phyloP scores from a whole-genome alignment of 2,888 invertebrate genomes.

The Eupelmus urozonus region DNA sequence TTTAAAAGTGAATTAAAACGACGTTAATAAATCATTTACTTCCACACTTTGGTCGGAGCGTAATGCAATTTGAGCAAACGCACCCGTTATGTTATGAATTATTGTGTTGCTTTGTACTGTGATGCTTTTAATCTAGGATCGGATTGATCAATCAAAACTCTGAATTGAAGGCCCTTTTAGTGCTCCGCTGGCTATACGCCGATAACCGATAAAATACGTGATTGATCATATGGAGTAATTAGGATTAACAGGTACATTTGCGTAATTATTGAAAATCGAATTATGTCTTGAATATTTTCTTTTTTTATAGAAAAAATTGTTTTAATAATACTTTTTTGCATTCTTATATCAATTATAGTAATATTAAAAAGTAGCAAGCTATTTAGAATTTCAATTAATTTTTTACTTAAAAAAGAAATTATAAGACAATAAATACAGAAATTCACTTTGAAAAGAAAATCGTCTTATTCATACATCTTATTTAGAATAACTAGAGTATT shows the following conservation, averaged over 20 bases:
- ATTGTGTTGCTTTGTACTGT: slow-evolving; percentile 31
- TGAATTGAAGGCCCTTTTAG: slow-evolving; percentile 53
- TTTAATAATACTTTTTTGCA: neutral
- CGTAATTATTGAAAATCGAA: slow-evolving; percentile 21
- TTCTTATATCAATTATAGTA: too few species aligned
- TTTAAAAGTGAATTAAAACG: slow-evolving; percentile 23
- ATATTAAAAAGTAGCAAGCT: too few species aligned
- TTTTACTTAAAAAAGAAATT: too few species aligned
- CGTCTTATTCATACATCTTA: slow-evolving; percentile 3
- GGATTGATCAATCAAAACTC: slow-evolving; percentile 54
- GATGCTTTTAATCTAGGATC: slow-evolving; percentile 53
- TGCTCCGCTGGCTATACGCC: neutral
- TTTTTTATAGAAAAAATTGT: neutral
- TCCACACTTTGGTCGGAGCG: slow-evolving; percentile 27
- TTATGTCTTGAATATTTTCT: neutral
- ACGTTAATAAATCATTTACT: slow-evolving; percentile 42
- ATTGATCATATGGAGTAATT: slow-evolving; percentile 47
- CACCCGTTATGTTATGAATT: slow-evolving; percentile 52
- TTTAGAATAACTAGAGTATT: too few species aligned
- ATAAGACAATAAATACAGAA: too few species aligned
- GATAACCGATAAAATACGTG: slow-evolving; percentile 40
- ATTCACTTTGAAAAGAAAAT: too few species aligned
- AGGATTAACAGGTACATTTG: slow-evolving; percentile 30
- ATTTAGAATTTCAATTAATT: too few species aligned
- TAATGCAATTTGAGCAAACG: slow-evolving; percentile 43